Evolutionary conservation across 2,797 vertebrate genomes (phyloP).

Genomic region (Anas capensis): DNA sequence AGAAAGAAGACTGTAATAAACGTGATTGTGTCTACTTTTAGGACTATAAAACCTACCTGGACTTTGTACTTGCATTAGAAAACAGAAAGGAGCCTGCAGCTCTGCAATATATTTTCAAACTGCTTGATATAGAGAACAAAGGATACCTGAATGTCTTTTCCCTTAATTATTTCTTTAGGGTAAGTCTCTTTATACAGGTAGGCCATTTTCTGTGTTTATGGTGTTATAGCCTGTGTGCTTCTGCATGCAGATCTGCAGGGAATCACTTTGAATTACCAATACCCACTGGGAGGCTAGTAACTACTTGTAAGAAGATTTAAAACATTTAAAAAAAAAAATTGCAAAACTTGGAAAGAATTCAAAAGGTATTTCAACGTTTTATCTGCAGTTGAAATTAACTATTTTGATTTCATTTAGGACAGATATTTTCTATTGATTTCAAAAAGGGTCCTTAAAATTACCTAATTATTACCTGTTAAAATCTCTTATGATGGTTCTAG

Average conservation of each 20-base stretch:
- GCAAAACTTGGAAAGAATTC: conserved; percentile 33
- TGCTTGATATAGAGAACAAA: conserved; percentile 97
- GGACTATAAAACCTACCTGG: conserved; percentile 99
- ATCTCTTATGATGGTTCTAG: neutral
- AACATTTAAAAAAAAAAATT: neutral
- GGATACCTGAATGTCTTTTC: conserved; percentile 96
- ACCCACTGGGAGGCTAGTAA: conserved; percentile 41
- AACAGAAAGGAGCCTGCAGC: conserved; percentile 98
- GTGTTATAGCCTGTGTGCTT: conserved; percentile 56
- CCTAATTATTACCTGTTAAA: neutral
- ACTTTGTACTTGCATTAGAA: conserved; percentile 97
- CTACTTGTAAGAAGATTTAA: conserved; percentile 56
- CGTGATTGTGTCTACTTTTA: conserved; percentile 78
- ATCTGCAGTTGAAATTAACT: conserved; percentile 26
- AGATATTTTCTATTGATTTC: neutral
- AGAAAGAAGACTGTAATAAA: conserved; percentile 67
- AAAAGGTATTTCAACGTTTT: conserved; percentile 38
- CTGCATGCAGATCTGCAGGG: conserved; percentile 60
- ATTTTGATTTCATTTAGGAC: neutral
- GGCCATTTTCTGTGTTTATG: conserved; percentile 59
- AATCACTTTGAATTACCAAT: conserved; percentile 51
- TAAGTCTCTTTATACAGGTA: conserved; percentile 79
- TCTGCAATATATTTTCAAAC: conserved; percentile 96
- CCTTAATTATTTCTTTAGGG: conserved; percentile 99
- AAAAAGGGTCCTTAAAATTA: neutral